Percentiles rank a stretch among this genome's conserved stretches.
Conservation (phyloP, 2,888 invertebrate genomes). For the Athalia circularis region DNA sequence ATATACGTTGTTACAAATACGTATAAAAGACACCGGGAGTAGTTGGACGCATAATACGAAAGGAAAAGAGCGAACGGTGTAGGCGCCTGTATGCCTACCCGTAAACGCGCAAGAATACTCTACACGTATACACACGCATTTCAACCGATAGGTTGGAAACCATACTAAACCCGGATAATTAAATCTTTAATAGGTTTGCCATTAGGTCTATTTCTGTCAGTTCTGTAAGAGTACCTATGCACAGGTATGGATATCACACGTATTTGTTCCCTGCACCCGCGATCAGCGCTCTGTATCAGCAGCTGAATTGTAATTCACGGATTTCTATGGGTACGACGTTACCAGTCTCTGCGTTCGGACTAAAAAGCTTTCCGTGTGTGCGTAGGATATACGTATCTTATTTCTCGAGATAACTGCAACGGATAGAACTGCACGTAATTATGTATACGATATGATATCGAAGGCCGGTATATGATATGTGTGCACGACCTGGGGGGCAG, state of each 20-base stretch:
- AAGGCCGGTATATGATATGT: slow-evolving; percentile 8
- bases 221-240: not conserved
- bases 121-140: too few relatives aligned
- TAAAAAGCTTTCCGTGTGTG: not conserved
- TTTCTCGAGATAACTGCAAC: not conserved
- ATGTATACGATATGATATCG: too few relatives aligned
- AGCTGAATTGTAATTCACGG: slow-evolving; percentile 24
- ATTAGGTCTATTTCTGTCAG: slow-evolving; percentile 45
- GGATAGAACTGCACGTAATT: not conserved
- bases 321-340: not conserved
- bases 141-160: not conserved
- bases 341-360: not conserved
- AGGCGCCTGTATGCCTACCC: not conserved
- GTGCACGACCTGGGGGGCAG: not conserved
- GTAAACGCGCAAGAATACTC: too few relatives aligned
- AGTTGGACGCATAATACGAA: not conserved
- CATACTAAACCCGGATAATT: slow-evolving; percentile 44
- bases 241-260: too few relatives aligned
- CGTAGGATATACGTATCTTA: not conserved
- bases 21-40: too few relatives aligned
- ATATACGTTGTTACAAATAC: too few relatives aligned
- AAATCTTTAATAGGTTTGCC: slow-evolving; percentile 47
- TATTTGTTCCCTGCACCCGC: too few relatives aligned
- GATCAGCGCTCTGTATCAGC: not conserved
- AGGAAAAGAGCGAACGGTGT: slow-evolving; percentile 16